These are phyloP conservation scores for Mycteria americana DNA, from an alignment of 2,797 vertebrate species.

Conservation along the genomic window DNA sequence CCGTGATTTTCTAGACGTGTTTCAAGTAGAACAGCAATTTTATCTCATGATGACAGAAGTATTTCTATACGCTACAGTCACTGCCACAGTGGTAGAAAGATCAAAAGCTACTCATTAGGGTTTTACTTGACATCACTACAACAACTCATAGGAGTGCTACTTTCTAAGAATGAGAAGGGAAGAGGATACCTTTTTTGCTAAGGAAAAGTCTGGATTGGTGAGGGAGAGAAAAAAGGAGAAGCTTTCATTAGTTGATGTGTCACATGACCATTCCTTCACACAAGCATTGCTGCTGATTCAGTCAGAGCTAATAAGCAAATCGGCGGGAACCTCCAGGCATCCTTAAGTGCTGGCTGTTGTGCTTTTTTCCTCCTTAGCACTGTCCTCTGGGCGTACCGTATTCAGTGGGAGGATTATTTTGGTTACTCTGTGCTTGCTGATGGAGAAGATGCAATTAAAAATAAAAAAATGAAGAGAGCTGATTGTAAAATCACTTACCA, in stretches of 20 bases:
- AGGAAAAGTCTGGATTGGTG: not conserved
- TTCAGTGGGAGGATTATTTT: not conserved
- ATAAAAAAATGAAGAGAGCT: not conserved
- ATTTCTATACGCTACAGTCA: not conserved
- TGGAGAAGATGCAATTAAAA: not conserved
- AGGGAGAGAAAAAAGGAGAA: not conserved
- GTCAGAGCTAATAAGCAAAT: not conserved
- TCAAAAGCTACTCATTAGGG: not conserved
- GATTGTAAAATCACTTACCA: conserved; percentile 65
- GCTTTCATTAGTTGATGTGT: not conserved
- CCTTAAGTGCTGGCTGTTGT: not conserved
- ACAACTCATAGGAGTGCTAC: not conserved
- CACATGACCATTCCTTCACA: not conserved
- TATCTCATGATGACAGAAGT: not conserved
- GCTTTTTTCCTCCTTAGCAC: not conserved
- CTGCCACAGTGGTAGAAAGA: not conserved
- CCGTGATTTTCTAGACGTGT: fast-evolving
- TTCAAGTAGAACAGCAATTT: not conserved
- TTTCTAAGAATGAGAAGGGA: not conserved
- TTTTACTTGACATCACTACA: not conserved
- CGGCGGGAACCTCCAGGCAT: not conserved
- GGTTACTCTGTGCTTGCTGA: not conserved
- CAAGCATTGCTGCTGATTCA: not conserved
- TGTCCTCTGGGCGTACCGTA: fast-evolving
- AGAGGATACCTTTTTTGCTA: not conserved